Evolutionary conservation across 2,888 invertebrate species (phyloP).

Genomic region (Epinotia bilunana): DNA sequence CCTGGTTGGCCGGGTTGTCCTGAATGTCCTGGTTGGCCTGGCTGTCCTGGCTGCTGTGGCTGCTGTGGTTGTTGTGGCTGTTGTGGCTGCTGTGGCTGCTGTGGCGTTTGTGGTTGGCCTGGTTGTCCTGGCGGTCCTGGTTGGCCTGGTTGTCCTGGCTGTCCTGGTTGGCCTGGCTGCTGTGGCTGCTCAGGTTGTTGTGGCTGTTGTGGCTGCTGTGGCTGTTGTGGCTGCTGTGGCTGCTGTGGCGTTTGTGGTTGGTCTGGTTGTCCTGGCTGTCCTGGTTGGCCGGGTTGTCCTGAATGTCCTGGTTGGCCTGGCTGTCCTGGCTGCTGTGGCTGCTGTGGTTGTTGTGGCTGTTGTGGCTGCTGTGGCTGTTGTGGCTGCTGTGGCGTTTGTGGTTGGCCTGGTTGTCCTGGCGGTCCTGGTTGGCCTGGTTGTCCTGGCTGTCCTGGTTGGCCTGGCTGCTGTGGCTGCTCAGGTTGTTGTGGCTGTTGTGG

Average conservation of each 20-base stretch:
- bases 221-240: neutral
- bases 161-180: neutral
- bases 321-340: neutral
- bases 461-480: no score
- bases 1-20: no score
- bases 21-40: neutral
- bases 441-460: no score
- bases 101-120: neutral
- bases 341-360: neutral
- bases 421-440: neutral
- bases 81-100: neutral
- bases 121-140: no score
- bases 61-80: no score
- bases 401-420: neutral
- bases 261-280: no score
- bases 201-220: no score
- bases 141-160: no score
- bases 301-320: neutral
- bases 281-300: neutral
- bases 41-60: neutral
- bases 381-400: neutral
- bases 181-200: neutral
- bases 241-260: neutral
- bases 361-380: neutral
- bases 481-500: no score